phyloP scores from a whole-genome alignment of 1,140 invertebrate genomes.

The Andrena cerasifolii region DNA sequence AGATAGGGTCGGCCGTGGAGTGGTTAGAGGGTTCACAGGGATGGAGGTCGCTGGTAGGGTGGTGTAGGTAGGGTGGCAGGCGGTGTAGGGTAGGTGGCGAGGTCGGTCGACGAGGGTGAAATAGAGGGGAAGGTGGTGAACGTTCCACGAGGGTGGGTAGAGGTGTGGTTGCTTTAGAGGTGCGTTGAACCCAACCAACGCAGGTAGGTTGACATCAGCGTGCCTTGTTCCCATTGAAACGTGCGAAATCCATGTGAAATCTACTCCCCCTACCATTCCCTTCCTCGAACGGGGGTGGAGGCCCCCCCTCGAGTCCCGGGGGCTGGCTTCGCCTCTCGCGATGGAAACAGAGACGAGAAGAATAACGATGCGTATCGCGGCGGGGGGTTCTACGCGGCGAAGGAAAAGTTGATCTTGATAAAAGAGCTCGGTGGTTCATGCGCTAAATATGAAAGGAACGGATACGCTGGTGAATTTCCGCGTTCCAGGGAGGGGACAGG shows the following conservation, averaged over 20 bases:
- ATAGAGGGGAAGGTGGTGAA: slow-evolving; percentile 68
- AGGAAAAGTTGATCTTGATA: slow-evolving; percentile 43
- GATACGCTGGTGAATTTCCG: neutral
- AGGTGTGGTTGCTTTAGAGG: slow-evolving; percentile 77
- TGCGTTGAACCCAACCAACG: slow-evolving; percentile 76
- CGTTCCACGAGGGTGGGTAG: slow-evolving; percentile 67
- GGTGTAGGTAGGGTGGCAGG: slow-evolving; percentile 29
- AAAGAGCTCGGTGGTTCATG: slow-evolving; percentile 20
- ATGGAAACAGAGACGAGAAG: slow-evolving; percentile 7
- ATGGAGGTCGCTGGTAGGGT: slow-evolving; percentile 56
- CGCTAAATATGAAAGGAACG: slow-evolving; percentile 44
- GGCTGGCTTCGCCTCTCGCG: neutral
- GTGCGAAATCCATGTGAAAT: slow-evolving; percentile 75
- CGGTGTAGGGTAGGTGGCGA: slow-evolving; percentile 58
- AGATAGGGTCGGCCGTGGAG: slow-evolving; percentile 71
- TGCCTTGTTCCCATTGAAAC: slow-evolving; percentile 76
- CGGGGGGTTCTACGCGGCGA: neutral
- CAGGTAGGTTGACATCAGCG: slow-evolving; percentile 76
- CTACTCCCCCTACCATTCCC: slow-evolving; percentile 32
- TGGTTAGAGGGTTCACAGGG: slow-evolving; percentile 70
- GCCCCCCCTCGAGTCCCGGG: slow-evolving; percentile 8
- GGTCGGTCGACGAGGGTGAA: slow-evolving; percentile 64
- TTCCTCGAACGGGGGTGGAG: slow-evolving; percentile 35
- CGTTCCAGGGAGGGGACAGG: slow-evolving; percentile 20
- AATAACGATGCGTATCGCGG: slow-evolving; percentile 24